Evolutionary conservation across 2,113 vertebrate genomes (phyloP).

Genomic region (Microtus richardsoni): DNA sequence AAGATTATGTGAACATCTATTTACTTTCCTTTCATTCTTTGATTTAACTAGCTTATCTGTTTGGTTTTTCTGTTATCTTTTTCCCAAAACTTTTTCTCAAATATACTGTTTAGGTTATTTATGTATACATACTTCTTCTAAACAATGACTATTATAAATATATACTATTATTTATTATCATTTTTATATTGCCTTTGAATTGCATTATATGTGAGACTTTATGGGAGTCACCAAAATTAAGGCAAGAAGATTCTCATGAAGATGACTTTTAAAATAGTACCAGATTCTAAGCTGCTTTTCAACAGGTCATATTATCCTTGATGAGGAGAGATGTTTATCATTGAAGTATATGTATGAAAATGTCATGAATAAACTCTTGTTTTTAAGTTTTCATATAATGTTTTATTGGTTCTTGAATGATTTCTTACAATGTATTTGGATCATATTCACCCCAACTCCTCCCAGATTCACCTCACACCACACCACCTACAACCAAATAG

Average conservation of each 20-base stretch:
- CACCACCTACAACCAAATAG: background rate
- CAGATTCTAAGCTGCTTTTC: slow-evolving; percentile 1
- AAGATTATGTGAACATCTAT: background rate
- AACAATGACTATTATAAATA: slow-evolving; percentile 27
- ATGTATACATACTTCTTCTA: background rate
- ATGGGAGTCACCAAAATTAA: background rate
- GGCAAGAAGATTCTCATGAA: slow-evolving; percentile 33
- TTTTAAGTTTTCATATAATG: background rate
- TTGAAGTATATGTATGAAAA: background rate
- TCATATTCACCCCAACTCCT: background rate
- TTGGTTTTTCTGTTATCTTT: slow-evolving; percentile 11
- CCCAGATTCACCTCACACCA: background rate
- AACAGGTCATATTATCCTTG: slow-evolving; percentile 36
- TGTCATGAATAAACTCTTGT: background rate
- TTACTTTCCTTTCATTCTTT: slow-evolving; percentile 50
- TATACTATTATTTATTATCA: background rate
- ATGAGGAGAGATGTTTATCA: background rate
- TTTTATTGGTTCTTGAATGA: background rate
- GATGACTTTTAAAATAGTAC: slow-evolving; percentile 19
- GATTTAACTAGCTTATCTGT: background rate
- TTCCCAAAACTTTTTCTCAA: slow-evolving; percentile 2
- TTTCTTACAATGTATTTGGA: background rate
- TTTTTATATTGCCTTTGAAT: slow-evolving; percentile 28
- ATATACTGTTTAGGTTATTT: background rate
- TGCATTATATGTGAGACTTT: slow-evolving; percentile 17